phyloP scores from a whole-genome alignment of 2,888 invertebrate species.

The Tetrapedia diversipes region DNA sequence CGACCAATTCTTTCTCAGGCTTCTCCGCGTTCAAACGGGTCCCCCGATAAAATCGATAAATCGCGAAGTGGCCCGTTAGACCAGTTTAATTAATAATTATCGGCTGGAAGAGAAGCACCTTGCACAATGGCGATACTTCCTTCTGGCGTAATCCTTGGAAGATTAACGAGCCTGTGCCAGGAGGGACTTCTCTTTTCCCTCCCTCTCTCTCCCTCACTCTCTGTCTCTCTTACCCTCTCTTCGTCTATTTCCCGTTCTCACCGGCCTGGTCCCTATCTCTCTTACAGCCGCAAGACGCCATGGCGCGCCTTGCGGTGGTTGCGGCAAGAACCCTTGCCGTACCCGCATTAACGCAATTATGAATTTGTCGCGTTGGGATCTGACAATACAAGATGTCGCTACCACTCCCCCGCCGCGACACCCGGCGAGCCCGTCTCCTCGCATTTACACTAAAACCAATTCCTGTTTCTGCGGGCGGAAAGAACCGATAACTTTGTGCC shows the following conservation, averaged over 20 bases:
- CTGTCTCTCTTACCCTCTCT: slow-evolving; percentile 41
- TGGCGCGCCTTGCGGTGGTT: slow-evolving; percentile 78
- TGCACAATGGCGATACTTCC: slow-evolving; percentile 75
- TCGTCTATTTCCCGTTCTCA: slow-evolving; percentile 43
- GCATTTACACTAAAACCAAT: slow-evolving; percentile 64
- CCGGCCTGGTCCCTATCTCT: slow-evolving; percentile 56
- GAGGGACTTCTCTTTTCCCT: slow-evolving; percentile 62
- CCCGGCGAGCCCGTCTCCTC: slow-evolving; percentile 56
- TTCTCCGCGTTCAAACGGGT: not conserved
- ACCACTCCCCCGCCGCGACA: slow-evolving; percentile 65
- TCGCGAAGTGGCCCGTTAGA: slow-evolving; percentile 62
- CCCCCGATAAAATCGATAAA: slow-evolving; percentile 65
- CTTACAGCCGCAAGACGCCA: slow-evolving; percentile 75
- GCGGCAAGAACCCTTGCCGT: slow-evolving; percentile 75
- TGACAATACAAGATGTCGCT: slow-evolving; percentile 83
- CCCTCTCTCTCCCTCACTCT: slow-evolving; percentile 25
- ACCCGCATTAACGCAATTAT: slow-evolving; percentile 82
- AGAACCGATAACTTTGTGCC: slow-evolving; percentile 43
- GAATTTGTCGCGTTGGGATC: slow-evolving; percentile 81
- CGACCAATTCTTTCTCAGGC: not conserved
- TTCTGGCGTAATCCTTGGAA: slow-evolving; percentile 77
- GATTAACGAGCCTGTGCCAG: slow-evolving; percentile 78
- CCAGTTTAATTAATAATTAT: slow-evolving; percentile 79
- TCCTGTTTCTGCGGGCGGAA: slow-evolving; percentile 50
- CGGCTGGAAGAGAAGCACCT: slow-evolving; percentile 66